Conservation (phyloP, 2,113 vertebrate species). For the Leiothrix lutea region DNA sequence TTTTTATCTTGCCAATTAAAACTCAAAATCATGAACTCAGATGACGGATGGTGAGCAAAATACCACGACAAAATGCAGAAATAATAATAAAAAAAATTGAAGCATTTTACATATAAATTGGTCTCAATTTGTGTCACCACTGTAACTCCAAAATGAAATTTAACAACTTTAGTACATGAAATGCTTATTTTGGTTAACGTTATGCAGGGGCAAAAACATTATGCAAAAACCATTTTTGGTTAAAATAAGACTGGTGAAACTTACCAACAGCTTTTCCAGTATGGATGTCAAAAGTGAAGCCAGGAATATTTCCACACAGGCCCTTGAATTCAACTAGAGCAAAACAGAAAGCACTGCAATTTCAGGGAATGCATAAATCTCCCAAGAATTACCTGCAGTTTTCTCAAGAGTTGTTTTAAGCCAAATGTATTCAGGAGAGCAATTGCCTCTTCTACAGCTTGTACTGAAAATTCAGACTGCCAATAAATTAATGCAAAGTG, state of each 20-base stretch:
- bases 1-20: background rate
- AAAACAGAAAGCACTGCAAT: background rate
- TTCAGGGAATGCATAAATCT: background rate
- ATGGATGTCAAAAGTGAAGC: slow-evolving; percentile 85
- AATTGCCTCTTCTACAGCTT: background rate
- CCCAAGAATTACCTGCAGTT: background rate
- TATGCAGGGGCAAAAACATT: background rate
- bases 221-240: background rate
- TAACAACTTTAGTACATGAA: background rate
- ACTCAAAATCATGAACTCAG: background rate
- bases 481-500: background rate
- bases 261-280: slow-evolving; percentile 86
- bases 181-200: background rate
- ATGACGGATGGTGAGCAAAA: background rate
- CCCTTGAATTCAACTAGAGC: slow-evolving; percentile 77
- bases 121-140: background rate
- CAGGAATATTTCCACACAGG: slow-evolving; percentile 84
- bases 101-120: background rate
- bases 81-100: background rate
- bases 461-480: background rate
- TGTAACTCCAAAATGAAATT: background rate
- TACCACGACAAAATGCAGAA: background rate
- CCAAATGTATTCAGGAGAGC: background rate
- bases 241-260: slow-evolving; percentile 18
- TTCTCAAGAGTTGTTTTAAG: background rate